These are phyloP conservation scores for Poecilia gillii DNA, from an alignment of 2,797 vertebrate species.

Conservation along the genomic window DNA sequence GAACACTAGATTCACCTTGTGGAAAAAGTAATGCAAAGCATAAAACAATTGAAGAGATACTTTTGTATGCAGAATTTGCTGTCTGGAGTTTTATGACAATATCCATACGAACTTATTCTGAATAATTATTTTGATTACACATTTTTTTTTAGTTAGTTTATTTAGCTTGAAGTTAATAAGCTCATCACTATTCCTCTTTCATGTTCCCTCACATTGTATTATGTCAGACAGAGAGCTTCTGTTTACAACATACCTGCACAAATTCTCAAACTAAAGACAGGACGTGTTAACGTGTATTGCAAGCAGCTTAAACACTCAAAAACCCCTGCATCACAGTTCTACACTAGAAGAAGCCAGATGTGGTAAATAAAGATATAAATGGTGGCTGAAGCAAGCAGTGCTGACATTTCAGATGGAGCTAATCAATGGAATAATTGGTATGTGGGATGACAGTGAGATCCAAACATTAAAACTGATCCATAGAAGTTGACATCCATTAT, in stretches of 20 bases:
- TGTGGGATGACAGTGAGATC: too few species aligned
- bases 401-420: too few species aligned
- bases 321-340: too few species aligned
- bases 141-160: neutral
- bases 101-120: neutral
- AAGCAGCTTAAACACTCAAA: too few species aligned
- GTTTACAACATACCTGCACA: neutral
- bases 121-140: neutral
- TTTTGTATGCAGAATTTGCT: neutral
- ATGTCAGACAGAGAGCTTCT: neutral
- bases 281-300: neutral
- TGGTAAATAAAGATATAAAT: too few species aligned
- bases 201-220: neutral
- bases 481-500: too few species aligned
- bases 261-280: neutral
- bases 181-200: neutral
- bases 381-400: too few species aligned
- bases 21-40: neutral
- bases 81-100: neutral
- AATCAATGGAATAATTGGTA: too few species aligned
- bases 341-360: too few species aligned
- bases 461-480: too few species aligned
- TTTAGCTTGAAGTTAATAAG: neutral
- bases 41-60: neutral
- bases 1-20: slow-evolving; percentile 10